phyloP scores from a whole-genome alignment of 2,797 vertebrate species.

The Sciurus carolinensis region DNA sequence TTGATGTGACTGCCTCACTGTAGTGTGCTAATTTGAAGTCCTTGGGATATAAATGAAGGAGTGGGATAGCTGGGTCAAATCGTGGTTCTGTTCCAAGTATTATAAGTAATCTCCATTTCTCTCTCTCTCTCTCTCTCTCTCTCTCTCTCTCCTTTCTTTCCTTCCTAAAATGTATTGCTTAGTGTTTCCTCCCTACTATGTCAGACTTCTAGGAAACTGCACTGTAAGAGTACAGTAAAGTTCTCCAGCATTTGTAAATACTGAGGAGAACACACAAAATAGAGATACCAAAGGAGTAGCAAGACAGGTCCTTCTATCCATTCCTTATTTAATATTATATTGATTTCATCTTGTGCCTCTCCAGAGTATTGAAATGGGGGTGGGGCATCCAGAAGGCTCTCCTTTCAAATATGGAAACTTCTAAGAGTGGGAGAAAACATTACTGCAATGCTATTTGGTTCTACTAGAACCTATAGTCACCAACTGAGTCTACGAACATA shows the following conservation, averaged over 20 bases:
- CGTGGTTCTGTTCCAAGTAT: too few relatives aligned
- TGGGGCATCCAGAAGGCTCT: conserved; percentile 39
- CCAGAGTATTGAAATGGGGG: conserved; percentile 44
- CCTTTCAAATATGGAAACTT: conserved; percentile 63
- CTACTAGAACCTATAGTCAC: conserved; percentile 42
- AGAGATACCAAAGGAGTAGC: conserved; percentile 57
- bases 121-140: too few relatives aligned
- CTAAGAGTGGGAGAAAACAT: not conserved
- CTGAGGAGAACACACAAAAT: conserved; percentile 68
- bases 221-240: not conserved
- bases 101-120: too few relatives aligned
- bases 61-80: too few relatives aligned
- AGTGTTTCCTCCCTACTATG: too few relatives aligned
- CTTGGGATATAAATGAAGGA: too few relatives aligned
- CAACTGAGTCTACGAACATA: conserved; percentile 68
- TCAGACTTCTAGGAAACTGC: too few relatives aligned
- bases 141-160: not conserved
- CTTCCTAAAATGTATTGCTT: conserved; percentile 48
- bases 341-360: conserved; percentile 66
- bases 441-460: conserved; percentile 42
- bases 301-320: conserved; percentile 56
- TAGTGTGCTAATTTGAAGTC: too few relatives aligned
- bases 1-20: too few relatives aligned
- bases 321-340: conserved; percentile 44
- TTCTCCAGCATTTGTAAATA: conserved; percentile 57